A percentile compares a stretch with the other conserved stretches of the same genome.
phyloP scores from a whole-genome alignment of 2,113 vertebrate species.

The Physeter macrocephalus region DNA sequence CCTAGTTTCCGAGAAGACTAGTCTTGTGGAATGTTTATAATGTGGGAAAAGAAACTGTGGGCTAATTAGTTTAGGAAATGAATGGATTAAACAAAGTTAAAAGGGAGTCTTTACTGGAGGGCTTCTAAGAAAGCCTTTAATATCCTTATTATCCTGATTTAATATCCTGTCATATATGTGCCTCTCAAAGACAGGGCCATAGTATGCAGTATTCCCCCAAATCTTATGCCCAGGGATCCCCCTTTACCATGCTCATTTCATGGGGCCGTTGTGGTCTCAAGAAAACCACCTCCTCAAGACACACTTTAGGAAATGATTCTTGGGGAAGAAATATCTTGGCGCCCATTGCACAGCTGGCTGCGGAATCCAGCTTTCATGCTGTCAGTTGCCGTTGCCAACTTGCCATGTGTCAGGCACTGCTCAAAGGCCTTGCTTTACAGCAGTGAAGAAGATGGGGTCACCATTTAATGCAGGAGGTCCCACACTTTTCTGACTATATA shows the following conservation, averaged over 20 bases:
- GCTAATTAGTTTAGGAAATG: conserved; percentile 57
- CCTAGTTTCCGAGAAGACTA: conserved; percentile 36
- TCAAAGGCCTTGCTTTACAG: neutral
- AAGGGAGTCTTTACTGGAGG: conserved; percentile 25
- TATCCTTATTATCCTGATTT: conserved; percentile 31
- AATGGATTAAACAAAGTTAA: conserved; percentile 54
- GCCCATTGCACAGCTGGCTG: neutral
- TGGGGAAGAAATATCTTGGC: neutral
- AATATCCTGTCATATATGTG: neutral
- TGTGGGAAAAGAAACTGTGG: neutral
- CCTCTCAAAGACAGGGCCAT: neutral
- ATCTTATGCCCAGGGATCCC: neutral
- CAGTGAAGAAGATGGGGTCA: neutral
- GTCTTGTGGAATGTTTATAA: conserved; percentile 56
- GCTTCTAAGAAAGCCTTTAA: conserved; percentile 36
- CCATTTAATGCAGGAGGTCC: neutral
- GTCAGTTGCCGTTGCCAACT: neutral
- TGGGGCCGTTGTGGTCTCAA: neutral
- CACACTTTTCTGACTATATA: neutral
- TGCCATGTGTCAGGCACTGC: neutral
- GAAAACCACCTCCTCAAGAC: neutral
- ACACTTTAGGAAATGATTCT: neutral
- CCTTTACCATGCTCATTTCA: neutral
- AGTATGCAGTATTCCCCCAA: neutral
- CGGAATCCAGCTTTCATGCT: neutral